Base-by-base conservation (phyloP, 1,140 invertebrate genomes). In the Macrobrachium nipponense region DNA sequence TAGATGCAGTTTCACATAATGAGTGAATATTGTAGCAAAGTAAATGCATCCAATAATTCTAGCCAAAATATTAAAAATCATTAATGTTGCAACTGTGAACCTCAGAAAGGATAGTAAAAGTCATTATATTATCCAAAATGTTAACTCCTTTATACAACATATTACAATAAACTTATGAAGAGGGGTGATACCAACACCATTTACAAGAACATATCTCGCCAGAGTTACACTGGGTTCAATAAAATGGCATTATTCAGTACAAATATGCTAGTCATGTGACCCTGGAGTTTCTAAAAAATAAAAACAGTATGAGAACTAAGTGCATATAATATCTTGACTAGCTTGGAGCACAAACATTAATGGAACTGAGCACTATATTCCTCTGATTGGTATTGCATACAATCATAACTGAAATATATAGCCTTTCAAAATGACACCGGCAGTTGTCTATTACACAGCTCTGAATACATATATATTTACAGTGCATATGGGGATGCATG, bases 141-240 rank as follows among this genome's bases (percentile, higher is more conserved):
- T 85, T 79, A 85, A 85, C 83, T 85, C 83, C 83, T 85, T 85
- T 85, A 85, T 85, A 85, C 83, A 85, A 85, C 83, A 79, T 85
- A 73, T 73, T 73, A 73, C 70, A 80, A 78, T 80, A 78, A 80
- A 85, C 76, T 79, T 85, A 78, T 77, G 58, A 78, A 85, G 62
- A 79, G 51, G 70, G 68, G 76, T 85, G 83, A 85, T 85, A 79
- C 76, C 81, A 79, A 85, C 83, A 85, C 83, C 76, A 79, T 85
- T 84, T 85, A 79, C 76, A 85, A 59, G 27, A 79, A 59, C 59
- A 78, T 59, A 79, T 59, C 79, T 78, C 64, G 70, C 76, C 36
- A 27, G 23, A 78, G 12, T 59, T 79, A 85, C 83, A 85, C 83
- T 79, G 61, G 83, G 83, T 64, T 82, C 81, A 75, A 75, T 62